Base-by-base conservation (phyloP, 2,888 invertebrate genomes). In the Pyrocoelia pectoralis region DNA sequence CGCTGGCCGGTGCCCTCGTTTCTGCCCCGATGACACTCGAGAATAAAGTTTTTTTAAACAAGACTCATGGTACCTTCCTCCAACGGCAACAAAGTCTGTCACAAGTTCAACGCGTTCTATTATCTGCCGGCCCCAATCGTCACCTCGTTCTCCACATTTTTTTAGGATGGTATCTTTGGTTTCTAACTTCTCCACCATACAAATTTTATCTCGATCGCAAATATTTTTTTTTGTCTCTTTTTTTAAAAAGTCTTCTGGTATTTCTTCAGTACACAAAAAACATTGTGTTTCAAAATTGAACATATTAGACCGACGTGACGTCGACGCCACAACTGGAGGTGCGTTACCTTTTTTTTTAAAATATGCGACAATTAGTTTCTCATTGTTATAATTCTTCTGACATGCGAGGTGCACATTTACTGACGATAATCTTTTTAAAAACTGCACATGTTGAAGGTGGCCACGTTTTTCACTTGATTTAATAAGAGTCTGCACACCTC, bases 1-100 rank as follows among this genome's bases (percentile, higher is more conserved):
- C 19, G 61, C 54, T 1, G 65, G 60, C 15, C 48, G 60, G 53
- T 60, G 50, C 28, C 66, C 56, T 54, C 57, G 67, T 67, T 67
- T 57, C 17, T 40, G 33, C 8, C 17, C 17, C 4, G 15, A 17
- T 10, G 46, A 6, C 14, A 17, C 15, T 17, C 17, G 17, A 17
- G 3, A 8, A 43, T 46, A 43, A 4, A 43, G 43, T 13, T 8
- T 1, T 17, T 58, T 61, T n/a, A 38, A 38, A 33, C 64, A 65
- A 9, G 18, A 65, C n/a, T 1, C 1, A 53, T 66, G 60, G 38
- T 65, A 66, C 17, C 56, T 55, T 14, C 46, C 66, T 4, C 63
- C 55, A 5, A 56, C 56, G 4, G 67, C 56, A 52, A 59, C 53
- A 4, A 63, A 63, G 38, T 63, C 49, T 10, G 51, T 15, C 46